Base-by-base conservation (phyloP, 2,888 invertebrate species). In the Thelaira solivaga region DNA sequence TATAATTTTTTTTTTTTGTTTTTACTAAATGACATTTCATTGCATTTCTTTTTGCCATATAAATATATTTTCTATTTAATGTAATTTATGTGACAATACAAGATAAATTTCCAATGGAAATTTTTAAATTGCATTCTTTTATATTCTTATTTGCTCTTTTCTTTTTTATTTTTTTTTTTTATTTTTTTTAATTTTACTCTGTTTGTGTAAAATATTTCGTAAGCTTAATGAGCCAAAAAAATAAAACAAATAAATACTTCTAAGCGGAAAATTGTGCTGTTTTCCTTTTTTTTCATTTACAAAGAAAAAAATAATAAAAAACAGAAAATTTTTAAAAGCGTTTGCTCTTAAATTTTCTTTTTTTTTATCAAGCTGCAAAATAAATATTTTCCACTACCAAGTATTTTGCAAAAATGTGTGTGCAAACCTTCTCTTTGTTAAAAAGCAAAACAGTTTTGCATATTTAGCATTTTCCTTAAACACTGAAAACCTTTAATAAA, bases 71-170 rank as follows among this genome's bases (percentile, higher is more conserved):
- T 65, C 53, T 74, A 61, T 75, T 59, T 55, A 49, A 65, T 34
- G 69, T 75, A 74, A 78, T 78, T 78, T 78, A 78, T 78, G 74
- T 78, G 78, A 78, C 74, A 78, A 65, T 78, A 61, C 34, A 75
- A 75, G 74, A 78, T 78, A 78, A 71, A 75, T 78, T 74, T 74
- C 57, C 59, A 69, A 39, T 71, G 73, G 22, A 73, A 20, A 45
- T 61, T 72, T 71, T 76, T 65, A 65, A 47, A 64, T 71, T 68
- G 13, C 74, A 75, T 75, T 75, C 47, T 31, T 67, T 45, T 53
- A 53, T 43, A 24, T 47, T 47, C 18, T 36, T n/a, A n/a, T n/a
- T n/a, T n/a, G n/a, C n/a, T n/a, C n/a, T n/a, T n/a, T n/a, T n/a
- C n/a, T n/a, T n/a, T n/a, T n/a, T n/a, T n/a, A n/a, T n/a, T n/a